Evolutionary conservation across 2,888 invertebrate species (phyloP), one percentile per base, ranked within the genome.

Genomic region (Agrotis clavis): DNA sequence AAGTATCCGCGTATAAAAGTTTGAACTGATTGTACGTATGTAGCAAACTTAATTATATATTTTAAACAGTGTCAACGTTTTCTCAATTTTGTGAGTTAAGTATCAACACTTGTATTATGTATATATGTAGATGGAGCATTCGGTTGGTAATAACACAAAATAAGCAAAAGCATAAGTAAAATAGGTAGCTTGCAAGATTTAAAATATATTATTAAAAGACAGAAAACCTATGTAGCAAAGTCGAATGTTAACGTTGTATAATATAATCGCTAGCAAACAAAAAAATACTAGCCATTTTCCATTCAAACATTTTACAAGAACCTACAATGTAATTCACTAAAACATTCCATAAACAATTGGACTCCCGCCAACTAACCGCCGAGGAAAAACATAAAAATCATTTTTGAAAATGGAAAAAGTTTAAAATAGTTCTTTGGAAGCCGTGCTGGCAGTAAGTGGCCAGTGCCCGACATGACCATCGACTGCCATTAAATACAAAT

Each of bases 391-490:
- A 16, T 48, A 48, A 79, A 79, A 79, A 57, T 56, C 2, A 47
- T 41, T 69, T 67, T 64, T 21, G 5, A 50, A 77, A 81, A 81
- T 76, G 60, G 57, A 65, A 61, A 63, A 67, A 77, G 64, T 81
- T 80, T 64, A 9, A 64, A 81, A 77, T 61, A 61, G 64, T 81
- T 61, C 21, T 11, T 47, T 54, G 51, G 30, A 18, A n/a, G 60
- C 60, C 48, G 54, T 63, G n/a, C 25, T 41, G 25, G 50, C 53
- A 30, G 56, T 60, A 56, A 57, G 65, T 63, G 65, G 25, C 57
- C 61, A 69, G 51, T 64, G 50, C 30, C 62, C 5, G 30, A 51
- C 60, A 61, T 57, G 65, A 19, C 48, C 45, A 77, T 77, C 14
- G 30, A n/a, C 66, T 67, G 57, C 63, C 62, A 81, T 81, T 78